Evolutionary conservation across 2,113 vertebrate genomes (phyloP), one percentile per base, ranked within the genome.

Genomic region (Pseudorasbora parva): DNA sequence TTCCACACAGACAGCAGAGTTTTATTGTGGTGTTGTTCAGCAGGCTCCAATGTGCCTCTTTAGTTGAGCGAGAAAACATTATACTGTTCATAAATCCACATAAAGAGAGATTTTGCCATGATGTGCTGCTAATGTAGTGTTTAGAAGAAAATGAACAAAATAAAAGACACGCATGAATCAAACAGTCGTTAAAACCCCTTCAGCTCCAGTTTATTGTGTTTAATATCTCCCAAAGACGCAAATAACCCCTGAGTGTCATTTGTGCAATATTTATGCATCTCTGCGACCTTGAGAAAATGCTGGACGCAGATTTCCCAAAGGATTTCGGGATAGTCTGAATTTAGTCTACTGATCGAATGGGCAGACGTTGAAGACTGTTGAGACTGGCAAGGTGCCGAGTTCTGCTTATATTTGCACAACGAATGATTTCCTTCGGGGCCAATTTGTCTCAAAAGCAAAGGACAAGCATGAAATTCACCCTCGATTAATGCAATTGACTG

Each of bases 211-310:
- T 76, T 75, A 74, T 15, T 57, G 2, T 56, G 7, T 76, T 56
- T 37, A 21, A 57, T 37, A 41, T 82, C 45, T 62, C 66, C 21
- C 23, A 59, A 69, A 83, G 25, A 74, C 60, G 10, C 11, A 81
- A 80, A 87, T 56, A 86, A 82, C 69, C 81, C 30, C 49, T 17
- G 51, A 69, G 84, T 87, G 83, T 85, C 81, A 85, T 68, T 72
- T 33, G 62, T 83, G 37, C 41, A 76, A 37, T 81, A 88, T 87
- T 80, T 83, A 81, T 88, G 54, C 54, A 45, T 73, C 37, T 45
- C 80, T 83, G 83, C 37, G 57, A 47, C 71, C 71, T 88, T 88
- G 88, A 88, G 85, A 88, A 88, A 85, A 85, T 77, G 69, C 47
- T 85, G 72, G 81, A 66, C 21, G 45, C 74, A 51, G 81, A 74